Conservation (phyloP, 2,113 vertebrate species). For the Oxyruncus cristatus region DNA sequence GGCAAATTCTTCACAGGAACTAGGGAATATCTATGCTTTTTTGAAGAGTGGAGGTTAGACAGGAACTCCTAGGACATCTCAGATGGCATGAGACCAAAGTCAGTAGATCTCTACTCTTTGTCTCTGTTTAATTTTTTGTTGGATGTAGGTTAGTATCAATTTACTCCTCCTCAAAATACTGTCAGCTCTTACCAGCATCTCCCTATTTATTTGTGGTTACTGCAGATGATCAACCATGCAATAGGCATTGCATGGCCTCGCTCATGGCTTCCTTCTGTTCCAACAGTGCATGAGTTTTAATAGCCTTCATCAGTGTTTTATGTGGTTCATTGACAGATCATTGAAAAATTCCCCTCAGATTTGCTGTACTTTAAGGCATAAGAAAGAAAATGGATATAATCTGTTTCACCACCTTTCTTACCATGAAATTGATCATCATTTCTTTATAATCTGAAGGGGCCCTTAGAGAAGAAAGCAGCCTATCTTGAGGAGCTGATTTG, state of each 20-base stretch:
- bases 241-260: neutral
- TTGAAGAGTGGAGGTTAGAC: neutral
- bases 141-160: neutral
- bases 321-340: neutral
- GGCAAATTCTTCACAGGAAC: neutral
- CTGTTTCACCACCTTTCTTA: neutral
- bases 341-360: neutral
- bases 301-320: neutral
- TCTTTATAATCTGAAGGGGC: neutral
- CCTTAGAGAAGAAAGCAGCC: neutral
- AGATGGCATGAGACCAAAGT: neutral
- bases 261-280: neutral
- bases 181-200: neutral
- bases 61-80: neutral
- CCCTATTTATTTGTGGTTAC: neutral
- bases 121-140: neutral
- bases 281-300: neutral
- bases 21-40: neutral
- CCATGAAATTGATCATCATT: accelerated
- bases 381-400: neutral
- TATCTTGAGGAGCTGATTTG: neutral
- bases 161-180: neutral
- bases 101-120: neutral
- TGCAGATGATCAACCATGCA: neutral
- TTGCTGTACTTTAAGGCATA: neutral